Evolutionary conservation across 2,797 vertebrate species (phyloP).

Genomic region (Sebastes glaucus): DNA sequence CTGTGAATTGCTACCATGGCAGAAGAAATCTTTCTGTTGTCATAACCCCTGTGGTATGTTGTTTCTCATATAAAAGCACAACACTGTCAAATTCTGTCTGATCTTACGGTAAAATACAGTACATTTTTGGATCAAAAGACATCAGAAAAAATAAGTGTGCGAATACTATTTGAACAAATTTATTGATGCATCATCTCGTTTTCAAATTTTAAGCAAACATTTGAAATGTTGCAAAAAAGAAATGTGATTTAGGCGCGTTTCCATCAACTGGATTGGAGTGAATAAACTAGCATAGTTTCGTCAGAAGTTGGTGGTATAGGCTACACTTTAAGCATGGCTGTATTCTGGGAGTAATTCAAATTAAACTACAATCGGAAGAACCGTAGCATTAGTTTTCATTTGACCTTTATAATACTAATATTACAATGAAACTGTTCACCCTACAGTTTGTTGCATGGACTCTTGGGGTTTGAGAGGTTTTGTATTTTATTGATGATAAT

Average conservation of each 20-base stretch:
- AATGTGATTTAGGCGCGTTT: not conserved
- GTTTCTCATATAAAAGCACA: not conserved
- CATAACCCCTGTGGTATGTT: not conserved
- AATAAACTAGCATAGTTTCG: not conserved
- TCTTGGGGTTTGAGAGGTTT: not conserved
- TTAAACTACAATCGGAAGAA: not conserved
- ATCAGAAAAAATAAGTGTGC: not conserved
- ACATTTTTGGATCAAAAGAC: not conserved
- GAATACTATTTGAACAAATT: not conserved
- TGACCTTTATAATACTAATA: not conserved
- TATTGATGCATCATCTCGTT: not conserved
- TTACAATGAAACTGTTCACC: not conserved
- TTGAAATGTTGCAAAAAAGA: not conserved
- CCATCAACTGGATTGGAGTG: not conserved
- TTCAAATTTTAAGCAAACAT: not conserved
- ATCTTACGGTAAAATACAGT: not conserved
- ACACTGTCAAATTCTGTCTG: not conserved
- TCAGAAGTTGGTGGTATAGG: not conserved
- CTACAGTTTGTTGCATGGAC: too few species aligned
- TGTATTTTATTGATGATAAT: not conserved
- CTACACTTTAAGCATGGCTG: not conserved
- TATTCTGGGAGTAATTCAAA: not conserved
- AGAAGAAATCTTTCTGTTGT: not conserved
- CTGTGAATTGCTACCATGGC: slow-evolving; percentile 12
- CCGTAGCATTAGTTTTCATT: not conserved